Percentiles rank a stretch among this genome's conserved stretches.
These are phyloP conservation scores for Caracal caracal DNA, from an alignment of 2,113 vertebrate genomes.

Conservation along the genomic window DNA sequence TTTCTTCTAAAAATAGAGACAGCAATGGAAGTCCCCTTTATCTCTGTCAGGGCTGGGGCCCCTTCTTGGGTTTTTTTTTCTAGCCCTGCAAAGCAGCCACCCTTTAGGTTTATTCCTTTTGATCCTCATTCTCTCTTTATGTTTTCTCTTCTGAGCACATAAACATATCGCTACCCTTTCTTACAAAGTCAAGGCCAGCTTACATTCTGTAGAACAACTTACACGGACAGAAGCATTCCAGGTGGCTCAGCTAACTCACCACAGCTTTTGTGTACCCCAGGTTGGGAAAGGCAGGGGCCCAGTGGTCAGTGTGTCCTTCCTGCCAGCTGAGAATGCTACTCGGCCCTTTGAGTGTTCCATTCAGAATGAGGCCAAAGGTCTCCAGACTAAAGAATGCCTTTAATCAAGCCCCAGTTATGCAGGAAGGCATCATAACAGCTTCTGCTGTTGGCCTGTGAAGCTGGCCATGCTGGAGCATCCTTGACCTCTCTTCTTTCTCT, in stretches of 20 bases:
- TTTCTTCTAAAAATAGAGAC: constrained; percentile 52
- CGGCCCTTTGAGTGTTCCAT: background rate
- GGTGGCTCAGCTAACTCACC: background rate
- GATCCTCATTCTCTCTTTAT: background rate
- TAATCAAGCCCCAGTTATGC: background rate
- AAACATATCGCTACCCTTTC: background rate
- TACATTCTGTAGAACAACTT: background rate
- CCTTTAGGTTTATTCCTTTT: constrained; percentile 8
- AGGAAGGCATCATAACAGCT: background rate
- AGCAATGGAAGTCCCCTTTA: background rate
- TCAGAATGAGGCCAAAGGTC: background rate
- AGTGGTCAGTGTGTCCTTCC: constrained; percentile 18
- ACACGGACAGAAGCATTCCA: background rate
- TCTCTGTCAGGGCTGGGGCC: background rate
- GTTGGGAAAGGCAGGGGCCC: background rate
- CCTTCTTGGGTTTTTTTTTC: background rate
- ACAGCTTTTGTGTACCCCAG: background rate
- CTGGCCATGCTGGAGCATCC: background rate
- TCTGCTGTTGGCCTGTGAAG: background rate
- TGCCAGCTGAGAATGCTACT: background rate
- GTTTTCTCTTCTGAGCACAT: background rate
- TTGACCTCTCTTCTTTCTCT: constrained; percentile 46
- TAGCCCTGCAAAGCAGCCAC: background rate
- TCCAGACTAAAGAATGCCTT: background rate
- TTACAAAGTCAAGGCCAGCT: background rate